phyloP scores from a whole-genome alignment of 2,888 invertebrate genomes.

The Pyrgus malvae region DNA sequence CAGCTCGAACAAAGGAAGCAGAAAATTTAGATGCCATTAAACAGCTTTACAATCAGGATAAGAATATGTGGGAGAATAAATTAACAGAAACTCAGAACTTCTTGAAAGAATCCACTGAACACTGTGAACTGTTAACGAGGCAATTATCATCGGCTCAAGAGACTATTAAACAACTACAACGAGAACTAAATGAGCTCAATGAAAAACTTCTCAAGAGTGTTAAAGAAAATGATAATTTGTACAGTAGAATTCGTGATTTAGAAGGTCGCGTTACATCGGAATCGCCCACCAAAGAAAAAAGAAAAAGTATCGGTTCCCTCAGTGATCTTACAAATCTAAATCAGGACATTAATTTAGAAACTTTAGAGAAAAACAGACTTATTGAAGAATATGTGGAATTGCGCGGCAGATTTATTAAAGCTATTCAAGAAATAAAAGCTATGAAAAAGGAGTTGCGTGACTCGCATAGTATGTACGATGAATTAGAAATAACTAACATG shows the following conservation, averaged over 20 bases:
- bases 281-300: constrained; percentile 80
- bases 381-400: constrained; percentile 91
- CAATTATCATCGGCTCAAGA: constrained; percentile 85
- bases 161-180: constrained; percentile 84
- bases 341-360: constrained; percentile 87
- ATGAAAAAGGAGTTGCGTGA: constrained; percentile 91
- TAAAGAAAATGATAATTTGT: constrained; percentile 89
- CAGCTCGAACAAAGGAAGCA: constrained; percentile 85
- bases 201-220: constrained; percentile 86
- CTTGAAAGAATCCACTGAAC: constrained; percentile 85
- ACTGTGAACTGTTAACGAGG: constrained; percentile 84
- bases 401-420: constrained; percentile 89
- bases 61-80: constrained; percentile 85
- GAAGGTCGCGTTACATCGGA: constrained; percentile 82
- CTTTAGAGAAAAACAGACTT: constrained; percentile 87
- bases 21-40: constrained; percentile 84
- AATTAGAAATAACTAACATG: constrained; percentile 89
- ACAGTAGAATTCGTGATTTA: constrained; percentile 86
- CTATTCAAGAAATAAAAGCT: constrained; percentile 90
- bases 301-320: constrained; percentile 88
- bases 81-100: constrained; percentile 86
- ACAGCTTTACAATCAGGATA: constrained; percentile 83
- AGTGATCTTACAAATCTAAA: constrained; percentile 91
- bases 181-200: constrained; percentile 85
- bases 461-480: constrained; percentile 90